Conservation (phyloP, 2,113 vertebrate genomes). For the Eclectus roratus region DNA sequence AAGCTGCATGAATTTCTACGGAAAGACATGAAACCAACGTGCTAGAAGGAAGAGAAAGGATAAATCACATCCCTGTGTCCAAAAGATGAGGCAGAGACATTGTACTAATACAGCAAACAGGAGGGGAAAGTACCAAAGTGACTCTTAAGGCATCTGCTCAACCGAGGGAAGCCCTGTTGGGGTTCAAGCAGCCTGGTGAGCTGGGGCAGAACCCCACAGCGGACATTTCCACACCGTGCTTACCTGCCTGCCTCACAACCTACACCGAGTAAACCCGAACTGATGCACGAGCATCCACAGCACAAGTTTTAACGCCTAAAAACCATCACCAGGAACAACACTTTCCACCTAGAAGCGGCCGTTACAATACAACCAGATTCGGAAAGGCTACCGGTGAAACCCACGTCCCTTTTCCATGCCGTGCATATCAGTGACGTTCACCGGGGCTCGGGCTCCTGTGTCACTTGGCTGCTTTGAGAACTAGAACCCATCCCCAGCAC, state of each 20-base stretch:
- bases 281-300: accelerated
- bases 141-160: not conserved
- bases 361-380: accelerated
- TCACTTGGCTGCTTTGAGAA: accelerated
- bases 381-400: not conserved
- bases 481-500: accelerated
- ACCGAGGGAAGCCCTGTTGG: accelerated
- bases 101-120: accelerated
- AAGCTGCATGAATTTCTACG: not conserved
- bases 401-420: accelerated
- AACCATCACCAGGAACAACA: accelerated
- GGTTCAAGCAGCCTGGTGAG: accelerated
- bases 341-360: accelerated
- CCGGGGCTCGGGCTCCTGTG: accelerated
- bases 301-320: accelerated
- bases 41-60: not conserved
- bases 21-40: accelerated
- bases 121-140: not conserved
- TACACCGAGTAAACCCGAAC: accelerated
- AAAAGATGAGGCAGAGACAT: not conserved
- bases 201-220: accelerated
- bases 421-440: accelerated
- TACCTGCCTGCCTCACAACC: not conserved
- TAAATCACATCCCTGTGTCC: not conserved
- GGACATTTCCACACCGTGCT: accelerated